Evolutionary conservation across 2,797 vertebrate species (phyloP), one percentile per base, ranked within the genome.

Genomic region (Pelochelys cantorii): DNA sequence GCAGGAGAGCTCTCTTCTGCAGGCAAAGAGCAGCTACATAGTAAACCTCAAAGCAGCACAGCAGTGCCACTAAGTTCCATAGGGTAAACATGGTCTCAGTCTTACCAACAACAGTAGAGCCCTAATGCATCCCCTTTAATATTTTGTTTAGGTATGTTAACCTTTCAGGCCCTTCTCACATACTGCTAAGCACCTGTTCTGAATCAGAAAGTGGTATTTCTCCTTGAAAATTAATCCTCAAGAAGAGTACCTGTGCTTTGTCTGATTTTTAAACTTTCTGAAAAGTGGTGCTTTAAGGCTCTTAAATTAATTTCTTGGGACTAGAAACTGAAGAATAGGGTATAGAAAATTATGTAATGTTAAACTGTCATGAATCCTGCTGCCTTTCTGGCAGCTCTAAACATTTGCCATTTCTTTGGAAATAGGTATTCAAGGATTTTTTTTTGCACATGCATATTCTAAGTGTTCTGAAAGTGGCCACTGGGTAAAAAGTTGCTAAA

Each of bases 101-200:
- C 68, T 81, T 71, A 87, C 56, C 42, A 87, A 79, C 18, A 1
- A 29, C 5, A 42, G 4, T 2, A 82, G 77, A 89, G 74, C 23
- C 4, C 81, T 75, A 42, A 82, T 5, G n/a, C n/a, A 55, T 1
- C 84, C 18, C 14, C 59, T 37, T 23, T 2, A 62, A 27, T 23
- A 0, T 48, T 48, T 48, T 0, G 0, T 60, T 1, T 17, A 71
- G 34, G 18, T 65, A 37, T 3, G 74, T 57, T 82, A 85, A 48
- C 17, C 68, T 88, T 59, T 23, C 78, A 71, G 7, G 4, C 86
- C 82, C 15, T 84, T 86, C 53, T 83, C 6, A 4, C n/a, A 27
- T 11, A 31, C 22, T 78, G 84, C 14, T 86, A 84, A 71, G 42
- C 42, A 56, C 12, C n/a, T 60, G 2, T 11, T 11, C 23, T 87